Conservation (phyloP, 2,888 invertebrate genomes). For the Steinernema scapterisci region DNA sequence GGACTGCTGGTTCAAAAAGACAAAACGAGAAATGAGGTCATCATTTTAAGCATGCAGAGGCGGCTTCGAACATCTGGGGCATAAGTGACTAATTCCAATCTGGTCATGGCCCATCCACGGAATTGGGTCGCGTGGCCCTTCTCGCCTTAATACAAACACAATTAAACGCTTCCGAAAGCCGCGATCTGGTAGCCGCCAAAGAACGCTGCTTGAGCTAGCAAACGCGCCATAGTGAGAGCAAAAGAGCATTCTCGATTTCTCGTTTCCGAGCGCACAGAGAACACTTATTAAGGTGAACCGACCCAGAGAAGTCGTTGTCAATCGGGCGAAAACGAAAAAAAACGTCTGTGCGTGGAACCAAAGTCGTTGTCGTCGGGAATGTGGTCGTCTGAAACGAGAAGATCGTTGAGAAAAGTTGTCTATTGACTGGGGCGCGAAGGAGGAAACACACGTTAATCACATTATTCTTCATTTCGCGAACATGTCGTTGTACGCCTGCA, state of each 20-base stretch:
- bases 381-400: no score
- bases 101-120: neutral
- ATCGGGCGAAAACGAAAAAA: neutral
- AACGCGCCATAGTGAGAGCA: no score
- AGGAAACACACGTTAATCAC: no score
- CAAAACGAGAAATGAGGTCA: neutral
- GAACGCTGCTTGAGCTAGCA: neutral
- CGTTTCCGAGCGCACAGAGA: conserved; percentile 10
- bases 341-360: neutral
- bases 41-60: neutral
- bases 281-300: conserved; percentile 3
- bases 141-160: conserved; percentile 15
- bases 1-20: no score
- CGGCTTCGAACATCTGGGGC: no score
- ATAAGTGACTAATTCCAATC: neutral
- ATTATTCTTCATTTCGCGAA: no score
- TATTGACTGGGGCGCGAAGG: no score
- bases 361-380: no score
- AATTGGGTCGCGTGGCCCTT: neutral
- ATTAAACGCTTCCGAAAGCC: conserved; percentile 20
- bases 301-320: neutral
- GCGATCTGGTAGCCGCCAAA: neutral
- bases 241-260: neutral
- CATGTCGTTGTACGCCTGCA: no score
- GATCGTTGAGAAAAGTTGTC: no score